A percentile compares a stretch with the other conserved stretches of the same genome.
These are phyloP conservation scores for Ctenochaetus hawaiiensis DNA, from an alignment of 2,797 vertebrate genomes.

Conservation along the genomic window DNA sequence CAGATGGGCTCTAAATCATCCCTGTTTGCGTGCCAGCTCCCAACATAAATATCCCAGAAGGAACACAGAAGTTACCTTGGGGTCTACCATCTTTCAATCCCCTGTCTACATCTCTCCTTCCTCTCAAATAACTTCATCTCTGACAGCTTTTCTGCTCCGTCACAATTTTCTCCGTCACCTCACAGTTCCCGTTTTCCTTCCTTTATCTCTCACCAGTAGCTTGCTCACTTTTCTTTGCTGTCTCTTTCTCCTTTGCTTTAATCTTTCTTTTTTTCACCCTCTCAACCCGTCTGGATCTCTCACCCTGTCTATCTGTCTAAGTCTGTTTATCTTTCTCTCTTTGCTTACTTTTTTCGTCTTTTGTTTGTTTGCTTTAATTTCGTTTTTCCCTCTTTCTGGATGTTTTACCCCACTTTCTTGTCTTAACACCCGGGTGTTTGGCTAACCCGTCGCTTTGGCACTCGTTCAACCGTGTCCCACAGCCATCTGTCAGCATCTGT, in stretches of 20 bases:
- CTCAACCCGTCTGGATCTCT: constrained; percentile 24
- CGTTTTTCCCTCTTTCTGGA: constrained; percentile 25
- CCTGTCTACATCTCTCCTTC: constrained; percentile 30
- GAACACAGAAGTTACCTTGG: constrained; percentile 70
- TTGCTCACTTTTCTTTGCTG: constrained; percentile 44
- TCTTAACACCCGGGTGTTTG: constrained; percentile 45
- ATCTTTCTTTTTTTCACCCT: constrained; percentile 13
- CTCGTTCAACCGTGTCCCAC: constrained; percentile 56
- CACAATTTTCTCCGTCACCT: constrained; percentile 38
- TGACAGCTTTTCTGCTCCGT: constrained; percentile 50
- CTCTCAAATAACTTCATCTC: constrained; percentile 61
- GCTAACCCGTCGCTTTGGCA: constrained; percentile 67
- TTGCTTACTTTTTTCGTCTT: constrained; percentile 20
- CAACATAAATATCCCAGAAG: constrained; percentile 73
- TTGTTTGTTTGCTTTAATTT: constrained; percentile 21
- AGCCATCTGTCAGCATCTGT: constrained; percentile 80
- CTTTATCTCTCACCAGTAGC: constrained; percentile 32
- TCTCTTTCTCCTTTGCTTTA: constrained; percentile 21
- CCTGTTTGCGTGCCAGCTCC: constrained; percentile 67
- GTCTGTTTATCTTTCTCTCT: constrained; percentile 22
- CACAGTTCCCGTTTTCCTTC: not conserved
- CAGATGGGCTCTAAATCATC: constrained; percentile 78
- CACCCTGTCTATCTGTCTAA: constrained; percentile 23
- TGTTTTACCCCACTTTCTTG: constrained; percentile 36
- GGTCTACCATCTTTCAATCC: constrained; percentile 68